Percentiles rank a stretch among this genome's conserved stretches.
These are phyloP conservation scores for Puffinus mauretanicus DNA, from an alignment of 2,113 vertebrate genomes.

Conservation along the genomic window DNA sequence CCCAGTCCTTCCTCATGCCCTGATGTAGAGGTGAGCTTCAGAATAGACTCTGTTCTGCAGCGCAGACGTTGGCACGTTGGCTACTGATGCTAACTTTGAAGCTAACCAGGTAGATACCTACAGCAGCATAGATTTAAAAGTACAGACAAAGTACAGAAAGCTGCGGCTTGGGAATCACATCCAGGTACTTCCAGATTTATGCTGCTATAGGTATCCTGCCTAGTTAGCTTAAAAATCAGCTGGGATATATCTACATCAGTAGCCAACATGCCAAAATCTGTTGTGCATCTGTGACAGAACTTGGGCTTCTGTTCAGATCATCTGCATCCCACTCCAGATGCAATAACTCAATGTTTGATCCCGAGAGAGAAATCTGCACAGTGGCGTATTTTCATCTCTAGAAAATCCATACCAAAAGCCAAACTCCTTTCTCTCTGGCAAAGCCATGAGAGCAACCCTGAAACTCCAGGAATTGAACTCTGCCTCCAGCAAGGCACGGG, in stretches of 20 bases:
- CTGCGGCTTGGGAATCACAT: neutral
- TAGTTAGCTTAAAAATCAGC: neutral
- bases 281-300: neutral
- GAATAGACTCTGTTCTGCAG: neutral
- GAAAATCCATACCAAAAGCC: neutral
- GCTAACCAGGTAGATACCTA: neutral
- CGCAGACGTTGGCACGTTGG: fast-evolving
- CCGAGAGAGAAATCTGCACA: neutral
- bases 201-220: neutral
- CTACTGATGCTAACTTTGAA: neutral
- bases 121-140: neutral
- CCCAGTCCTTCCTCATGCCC: neutral
- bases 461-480: neutral
- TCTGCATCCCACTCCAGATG: neutral
- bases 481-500: neutral
- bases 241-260: neutral
- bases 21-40: neutral
- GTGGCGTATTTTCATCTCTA: neutral
- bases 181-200: neutral
- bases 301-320: neutral
- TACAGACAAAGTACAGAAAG: neutral
- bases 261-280: neutral
- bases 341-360: neutral
- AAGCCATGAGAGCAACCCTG: neutral
- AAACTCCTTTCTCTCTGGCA: neutral